These are phyloP conservation scores for Calypte anna DNA, from an alignment of 2,113 vertebrate genomes.

Conservation along the genomic window DNA sequence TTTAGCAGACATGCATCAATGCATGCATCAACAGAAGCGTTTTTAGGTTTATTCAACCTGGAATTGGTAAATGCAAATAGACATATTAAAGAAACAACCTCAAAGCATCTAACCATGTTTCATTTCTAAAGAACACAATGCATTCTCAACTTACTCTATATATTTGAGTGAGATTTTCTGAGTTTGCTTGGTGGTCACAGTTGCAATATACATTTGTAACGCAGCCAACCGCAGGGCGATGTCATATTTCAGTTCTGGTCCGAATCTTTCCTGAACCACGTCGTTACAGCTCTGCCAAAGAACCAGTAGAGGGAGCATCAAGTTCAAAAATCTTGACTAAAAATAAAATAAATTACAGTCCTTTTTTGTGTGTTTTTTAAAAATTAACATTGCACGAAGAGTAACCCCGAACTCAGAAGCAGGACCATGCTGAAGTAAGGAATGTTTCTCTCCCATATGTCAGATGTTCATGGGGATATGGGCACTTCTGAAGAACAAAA, in stretches of 20 bases:
- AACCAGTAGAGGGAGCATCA: constrained; percentile 80
- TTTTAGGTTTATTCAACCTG: not conserved
- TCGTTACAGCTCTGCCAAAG: constrained; percentile 93
- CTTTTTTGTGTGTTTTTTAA: not conserved
- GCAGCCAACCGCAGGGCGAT: constrained; percentile 92
- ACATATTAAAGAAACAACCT: not conserved
- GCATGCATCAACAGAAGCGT: not conserved
- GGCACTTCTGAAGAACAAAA: not conserved
- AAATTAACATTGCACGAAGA: not conserved
- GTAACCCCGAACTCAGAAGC: not conserved
- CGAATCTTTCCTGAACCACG: constrained; percentile 95
- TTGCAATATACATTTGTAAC: constrained; percentile 97
- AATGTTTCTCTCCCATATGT: not conserved
- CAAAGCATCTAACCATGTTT: not conserved
- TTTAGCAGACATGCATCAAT: not conserved
- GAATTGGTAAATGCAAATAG: not conserved
- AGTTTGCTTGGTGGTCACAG: constrained; percentile 93
- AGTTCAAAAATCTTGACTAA: constrained; percentile 29
- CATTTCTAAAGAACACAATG: not conserved
- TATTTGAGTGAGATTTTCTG: constrained; percentile 99
- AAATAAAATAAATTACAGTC: not conserved
- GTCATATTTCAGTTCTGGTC: constrained; percentile 97
- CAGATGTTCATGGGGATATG: not conserved
- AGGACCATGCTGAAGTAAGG: not conserved
- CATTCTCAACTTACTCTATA: constrained; percentile 89